Evolutionary conservation across 2,888 invertebrate species (phyloP), one percentile per base, ranked within the genome.

Genomic region (Trypoxylon attenuatum): DNA sequence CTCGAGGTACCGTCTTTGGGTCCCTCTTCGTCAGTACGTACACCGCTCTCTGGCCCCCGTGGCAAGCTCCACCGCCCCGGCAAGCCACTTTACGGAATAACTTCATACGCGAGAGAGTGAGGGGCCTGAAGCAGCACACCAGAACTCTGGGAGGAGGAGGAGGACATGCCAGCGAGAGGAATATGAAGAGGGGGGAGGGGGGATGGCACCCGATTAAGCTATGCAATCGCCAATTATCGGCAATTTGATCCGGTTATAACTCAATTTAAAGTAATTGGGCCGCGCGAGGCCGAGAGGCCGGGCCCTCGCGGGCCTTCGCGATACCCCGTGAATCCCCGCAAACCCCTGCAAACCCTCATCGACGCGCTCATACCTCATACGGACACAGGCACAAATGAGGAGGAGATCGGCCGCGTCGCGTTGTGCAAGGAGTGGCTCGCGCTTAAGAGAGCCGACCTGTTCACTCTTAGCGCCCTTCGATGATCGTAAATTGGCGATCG

Each of bases 241-340:
- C 78, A 83, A 83, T 83, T 82, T 78, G 76, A 82, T 80, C 79
- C 79, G 80, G 82, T 84, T 84, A 82, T 83, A 83, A 83, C 83
- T 84, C 83, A 83, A 83, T 84, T 84, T 77, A 71, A 77, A 71
- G 82, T 82, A 83, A 84, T 83, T 83, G 84, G 81, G 73, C 78
- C 78, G 79, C 75, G 33, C 33, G 27, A n/a, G n/a, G 73, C 23
- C 58, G 62, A 51, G 39, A 21, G 58, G 67, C 62, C 71, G 58
- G 64, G 6, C 65, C 55, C 70, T 54, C 43, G 16, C 18, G 51
- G 61, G 60, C 46, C 54, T 54, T 41, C 6, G 1, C 1, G 5
- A n/a, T 25, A n/a, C n/a, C n/a, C 18, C 47, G 8, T 38, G 5
- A 8, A 13, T 33, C 33, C 19, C 15, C 15, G 39, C 43, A 55